Evolutionary conservation across 2,888 invertebrate species (phyloP), one percentile per base, ranked within the genome.

Genomic region (Andrena fulva): DNA sequence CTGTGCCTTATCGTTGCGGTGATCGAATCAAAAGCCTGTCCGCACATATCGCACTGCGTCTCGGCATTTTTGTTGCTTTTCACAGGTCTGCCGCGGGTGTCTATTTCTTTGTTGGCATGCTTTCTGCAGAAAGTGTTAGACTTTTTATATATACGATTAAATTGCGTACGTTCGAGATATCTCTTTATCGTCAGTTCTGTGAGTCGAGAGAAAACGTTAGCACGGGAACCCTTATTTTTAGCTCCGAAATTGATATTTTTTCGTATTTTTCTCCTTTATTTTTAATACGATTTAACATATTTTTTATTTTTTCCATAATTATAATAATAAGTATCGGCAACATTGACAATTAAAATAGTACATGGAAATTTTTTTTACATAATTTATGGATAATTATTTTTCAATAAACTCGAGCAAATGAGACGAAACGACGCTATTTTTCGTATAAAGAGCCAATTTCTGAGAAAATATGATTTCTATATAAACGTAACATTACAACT

Each of bases 1-100:
- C 96, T 96, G 94, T 96, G 96, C 88, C 96, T 95, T 87, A 96
- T 96, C 4, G 96, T 96, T 82, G 95, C 95, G 1, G 96, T 95
- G 89, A 96, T 95, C 0, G 95, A 95, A 1, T 95, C 94, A 85
- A 96, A 96, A 72, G 94, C 92, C 91, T 95, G 95, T 2, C 95
- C 93, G 90, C 96, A 96, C 64, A 96, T 95, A 91, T 96, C 96
- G 90, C 96, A 96, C 67, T 94, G 94, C 62, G 94, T 92, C n/a
- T 91, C 91, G 42, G 87, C 89, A 72, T 89, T 95, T 93, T 93
- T 87, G 54, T 73, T 87, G 20, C 72, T 77, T 72, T 81, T 86
- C 8, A 87, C 80, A 29, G 87, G 81, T 67, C 87, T 90, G 7
- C 95, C 94, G 75, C 93, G 94, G 60, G 93, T 93, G 90, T 96